phyloP scores from a whole-genome alignment of 2,888 invertebrate genomes.

The Sesia apiformis region DNA sequence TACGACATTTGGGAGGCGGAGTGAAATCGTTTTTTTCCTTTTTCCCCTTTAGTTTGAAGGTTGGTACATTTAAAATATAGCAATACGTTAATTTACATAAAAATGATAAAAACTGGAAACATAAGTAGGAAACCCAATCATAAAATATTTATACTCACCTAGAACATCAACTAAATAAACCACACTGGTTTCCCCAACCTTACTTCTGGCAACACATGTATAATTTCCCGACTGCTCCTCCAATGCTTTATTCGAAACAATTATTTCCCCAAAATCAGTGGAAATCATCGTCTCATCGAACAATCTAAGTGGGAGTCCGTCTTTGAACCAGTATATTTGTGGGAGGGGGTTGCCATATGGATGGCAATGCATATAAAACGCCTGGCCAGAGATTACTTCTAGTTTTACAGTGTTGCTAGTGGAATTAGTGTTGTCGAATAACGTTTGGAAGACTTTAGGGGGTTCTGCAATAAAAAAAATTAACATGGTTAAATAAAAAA shows the following conservation, averaged over 20 bases:
- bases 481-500: not conserved
- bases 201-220: constrained; percentile 74
- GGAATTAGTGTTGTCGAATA: constrained; percentile 28
- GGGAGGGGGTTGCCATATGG: constrained; percentile 76
- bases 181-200: constrained; percentile 59
- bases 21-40: too few species aligned
- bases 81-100: too few species aligned
- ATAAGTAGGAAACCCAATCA: too few species aligned
- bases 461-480: constrained; percentile 39
- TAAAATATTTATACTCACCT: constrained; percentile 31
- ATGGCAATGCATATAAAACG: constrained; percentile 67
- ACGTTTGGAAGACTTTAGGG: constrained; percentile 48
- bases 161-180: constrained; percentile 60
- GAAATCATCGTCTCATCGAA: constrained; percentile 59
- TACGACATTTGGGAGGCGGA: too few species aligned
- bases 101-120: too few species aligned
- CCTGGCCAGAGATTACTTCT: constrained; percentile 54
- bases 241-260: constrained; percentile 34
- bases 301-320: constrained; percentile 52
- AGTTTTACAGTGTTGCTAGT: constrained; percentile 25
- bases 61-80: too few species aligned
- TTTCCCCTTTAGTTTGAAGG: too few species aligned
- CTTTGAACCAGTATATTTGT: constrained; percentile 76
- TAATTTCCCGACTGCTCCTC: constrained; percentile 68
- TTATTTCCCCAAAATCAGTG: constrained; percentile 48